These are phyloP conservation scores for Oasisia sp. DNA, from an alignment of 2,888 invertebrate genomes.

Conservation along the genomic window DNA sequence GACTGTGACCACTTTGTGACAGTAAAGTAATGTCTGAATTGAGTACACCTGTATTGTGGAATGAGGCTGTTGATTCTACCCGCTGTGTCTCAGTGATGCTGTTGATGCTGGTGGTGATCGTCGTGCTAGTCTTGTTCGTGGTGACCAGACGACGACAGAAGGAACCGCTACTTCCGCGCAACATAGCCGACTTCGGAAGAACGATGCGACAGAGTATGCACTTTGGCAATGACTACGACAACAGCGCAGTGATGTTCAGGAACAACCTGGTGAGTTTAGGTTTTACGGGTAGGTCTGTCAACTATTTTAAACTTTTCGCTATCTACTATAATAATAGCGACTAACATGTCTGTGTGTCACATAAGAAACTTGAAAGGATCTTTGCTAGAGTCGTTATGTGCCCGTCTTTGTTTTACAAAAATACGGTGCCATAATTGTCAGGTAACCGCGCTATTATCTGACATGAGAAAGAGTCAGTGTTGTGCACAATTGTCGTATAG, in stretches of 20 bases:
- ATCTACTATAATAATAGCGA: no score
- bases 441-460: no score
- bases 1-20: background rate
- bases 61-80: background rate
- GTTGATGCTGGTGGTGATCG: background rate
- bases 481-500: no score
- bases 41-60: background rate
- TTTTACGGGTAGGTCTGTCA: background rate
- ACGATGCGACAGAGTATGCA: background rate
- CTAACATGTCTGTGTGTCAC: no score
- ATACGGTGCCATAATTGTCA: no score
- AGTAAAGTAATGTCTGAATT: background rate
- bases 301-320: no score
- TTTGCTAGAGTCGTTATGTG: no score
- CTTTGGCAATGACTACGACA: background rate
- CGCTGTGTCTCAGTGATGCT: background rate
- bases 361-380: no score
- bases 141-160: background rate
- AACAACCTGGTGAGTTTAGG: background rate
- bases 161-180: background rate
- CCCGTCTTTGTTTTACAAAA: no score
- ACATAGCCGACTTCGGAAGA: background rate
- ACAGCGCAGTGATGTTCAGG: background rate
- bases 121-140: slow-evolving; percentile 8
- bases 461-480: no score